These are phyloP conservation scores for Lottia gigantea DNA, from an alignment of 2,888 invertebrate genomes.

Conservation along the genomic window DNA sequence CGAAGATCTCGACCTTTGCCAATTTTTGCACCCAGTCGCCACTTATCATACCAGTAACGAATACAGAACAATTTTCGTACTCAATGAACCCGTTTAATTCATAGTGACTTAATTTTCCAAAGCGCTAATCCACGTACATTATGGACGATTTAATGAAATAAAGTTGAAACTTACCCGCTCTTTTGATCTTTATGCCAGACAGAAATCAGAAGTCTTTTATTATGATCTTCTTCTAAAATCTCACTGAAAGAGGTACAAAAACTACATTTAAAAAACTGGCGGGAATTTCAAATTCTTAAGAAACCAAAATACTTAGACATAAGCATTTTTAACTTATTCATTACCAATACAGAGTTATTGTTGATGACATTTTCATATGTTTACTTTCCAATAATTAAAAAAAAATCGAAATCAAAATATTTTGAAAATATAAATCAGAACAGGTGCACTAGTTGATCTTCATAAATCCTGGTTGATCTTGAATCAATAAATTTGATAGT, in stretches of 20 bases:
- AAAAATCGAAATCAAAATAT: neutral
- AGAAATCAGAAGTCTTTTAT: constrained; percentile 59
- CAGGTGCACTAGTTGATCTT: constrained; percentile 1
- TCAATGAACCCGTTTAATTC: no score
- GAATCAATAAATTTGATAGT: neutral
- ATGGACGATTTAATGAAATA: neutral
- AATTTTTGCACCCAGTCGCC: constrained; percentile 2
- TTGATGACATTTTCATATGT: no score
- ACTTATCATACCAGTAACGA: neutral
- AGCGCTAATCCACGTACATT: no score
- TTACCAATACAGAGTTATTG: no score
- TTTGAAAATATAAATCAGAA: neutral
- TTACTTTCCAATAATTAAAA: neutral
- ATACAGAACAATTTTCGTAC: no score
- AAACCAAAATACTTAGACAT: no score
- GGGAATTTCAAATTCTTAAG: neutral
- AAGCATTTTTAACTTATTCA: no score
- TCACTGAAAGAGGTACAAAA: constrained; percentile 51
- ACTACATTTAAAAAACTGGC: neutral
- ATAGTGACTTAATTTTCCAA: no score
- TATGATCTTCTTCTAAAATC: constrained; percentile 57
- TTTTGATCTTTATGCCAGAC: constrained; percentile 58
- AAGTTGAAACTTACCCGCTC: constrained; percentile 43
- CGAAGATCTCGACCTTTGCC: neutral
- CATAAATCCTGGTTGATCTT: constrained; percentile 5